Evolutionary conservation across 2,888 invertebrate genomes (phyloP).

Genomic region (Branchipolynoe longqiensis): DNA sequence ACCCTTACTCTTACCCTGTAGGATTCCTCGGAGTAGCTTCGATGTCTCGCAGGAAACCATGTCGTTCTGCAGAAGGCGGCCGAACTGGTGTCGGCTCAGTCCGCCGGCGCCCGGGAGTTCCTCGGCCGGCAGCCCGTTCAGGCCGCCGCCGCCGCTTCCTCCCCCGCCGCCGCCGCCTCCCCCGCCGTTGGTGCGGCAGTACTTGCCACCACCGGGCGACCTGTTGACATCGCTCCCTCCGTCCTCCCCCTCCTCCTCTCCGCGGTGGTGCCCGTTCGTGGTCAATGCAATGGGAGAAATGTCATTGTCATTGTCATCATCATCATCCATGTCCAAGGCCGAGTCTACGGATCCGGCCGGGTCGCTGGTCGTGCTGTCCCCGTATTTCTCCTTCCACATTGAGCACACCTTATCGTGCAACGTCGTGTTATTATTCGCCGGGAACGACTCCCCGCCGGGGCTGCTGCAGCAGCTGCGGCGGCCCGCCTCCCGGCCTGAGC

Average conservation of each 20-base stretch:
- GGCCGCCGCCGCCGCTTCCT: background rate
- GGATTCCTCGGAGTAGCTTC: constrained; percentile 93
- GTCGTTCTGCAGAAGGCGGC: constrained; percentile 49
- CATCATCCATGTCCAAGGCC: constrained; percentile 41
- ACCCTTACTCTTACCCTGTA: constrained; percentile 93
- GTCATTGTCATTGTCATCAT: constrained; percentile 36
- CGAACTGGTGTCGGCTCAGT: constrained; percentile 80
- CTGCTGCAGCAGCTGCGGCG: constrained; percentile 29
- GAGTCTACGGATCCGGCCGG: constrained; percentile 36
- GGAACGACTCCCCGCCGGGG: constrained; percentile 30
- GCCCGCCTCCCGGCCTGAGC: constrained; percentile 17
- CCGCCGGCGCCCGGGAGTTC: constrained; percentile 6
- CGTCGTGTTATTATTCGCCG: constrained; percentile 33
- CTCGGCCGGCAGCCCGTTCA: constrained; percentile 14
- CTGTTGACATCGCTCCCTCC: background rate
- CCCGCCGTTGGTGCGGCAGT: constrained; percentile 19
- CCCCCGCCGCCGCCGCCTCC: background rate
- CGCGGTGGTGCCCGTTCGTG: background rate
- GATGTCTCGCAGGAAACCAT: constrained; percentile 72
- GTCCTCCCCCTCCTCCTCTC: background rate
- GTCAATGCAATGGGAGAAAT: constrained; percentile 15
- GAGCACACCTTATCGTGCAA: constrained; percentile 43
- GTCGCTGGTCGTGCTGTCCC: constrained; percentile 15
- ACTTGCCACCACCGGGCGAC: background rate
- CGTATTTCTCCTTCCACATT: constrained; percentile 52